phyloP scores from a whole-genome alignment of 2,113 vertebrate genomes.

The Mellivora capensis region DNA sequence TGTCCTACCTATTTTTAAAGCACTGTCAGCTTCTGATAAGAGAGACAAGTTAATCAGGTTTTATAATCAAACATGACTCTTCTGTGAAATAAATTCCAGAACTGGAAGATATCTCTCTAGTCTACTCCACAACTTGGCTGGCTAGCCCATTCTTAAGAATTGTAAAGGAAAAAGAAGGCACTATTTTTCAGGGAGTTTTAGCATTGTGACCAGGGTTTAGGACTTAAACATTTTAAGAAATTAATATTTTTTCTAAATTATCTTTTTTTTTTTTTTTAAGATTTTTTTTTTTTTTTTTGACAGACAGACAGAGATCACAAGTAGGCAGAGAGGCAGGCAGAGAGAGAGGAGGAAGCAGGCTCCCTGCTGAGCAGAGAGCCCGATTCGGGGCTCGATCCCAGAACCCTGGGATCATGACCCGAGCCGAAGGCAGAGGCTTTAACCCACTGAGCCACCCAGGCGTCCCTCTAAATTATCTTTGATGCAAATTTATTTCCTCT shows the following conservation, averaged over 20 bases:
- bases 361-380: too few species aligned
- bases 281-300: too few species aligned
- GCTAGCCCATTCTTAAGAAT: neutral
- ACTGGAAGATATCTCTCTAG: neutral
- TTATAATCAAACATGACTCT: neutral
- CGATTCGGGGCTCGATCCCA: too few species aligned
- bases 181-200: neutral
- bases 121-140: neutral
- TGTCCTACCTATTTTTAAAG: neutral
- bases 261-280: too few species aligned
- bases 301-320: too few species aligned
- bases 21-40: neutral
- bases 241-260: neutral
- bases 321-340: too few species aligned
- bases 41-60: neutral
- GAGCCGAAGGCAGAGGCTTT: too few species aligned
- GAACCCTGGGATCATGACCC: too few species aligned
- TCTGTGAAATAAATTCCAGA: neutral
- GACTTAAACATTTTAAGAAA: neutral
- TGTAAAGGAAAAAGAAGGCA: neutral
- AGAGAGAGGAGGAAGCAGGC: too few species aligned
- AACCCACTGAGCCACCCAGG: too few species aligned
- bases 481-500: neutral
- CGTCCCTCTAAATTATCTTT: neutral
- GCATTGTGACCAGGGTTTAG: neutral